A percentile compares a stretch with the other conserved stretches of the same genome.
Evolutionary conservation across 2,888 invertebrate species (phyloP).

Genomic region (Odiellus spinosus): DNA sequence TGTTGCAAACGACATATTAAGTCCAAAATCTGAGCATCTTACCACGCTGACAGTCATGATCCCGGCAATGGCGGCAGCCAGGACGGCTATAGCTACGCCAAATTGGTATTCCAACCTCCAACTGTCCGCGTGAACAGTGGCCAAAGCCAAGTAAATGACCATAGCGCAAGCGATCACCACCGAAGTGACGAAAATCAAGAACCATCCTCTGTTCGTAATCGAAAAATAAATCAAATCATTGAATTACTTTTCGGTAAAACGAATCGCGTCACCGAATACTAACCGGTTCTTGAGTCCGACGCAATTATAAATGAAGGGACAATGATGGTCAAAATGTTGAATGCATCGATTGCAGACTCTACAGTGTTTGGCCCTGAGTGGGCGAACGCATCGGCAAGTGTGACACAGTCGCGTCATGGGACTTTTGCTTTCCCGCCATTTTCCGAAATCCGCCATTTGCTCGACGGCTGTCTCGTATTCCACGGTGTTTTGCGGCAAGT

Average conservation of each 20-base stretch:
- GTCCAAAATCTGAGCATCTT: conserved; percentile 28
- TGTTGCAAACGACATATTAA: no score
- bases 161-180: conserved; percentile 74
- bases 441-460: conserved; percentile 81
- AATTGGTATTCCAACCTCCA: conserved; percentile 59
- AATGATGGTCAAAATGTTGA: conserved; percentile 82
- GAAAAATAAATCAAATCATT: not conserved
- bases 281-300: conserved; percentile 70
- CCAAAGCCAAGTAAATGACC: conserved; percentile 72
- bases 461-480: conserved; percentile 77
- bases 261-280: conserved; percentile 8
- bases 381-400: conserved; percentile 72
- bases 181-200: conserved; percentile 72
- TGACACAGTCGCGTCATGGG: conserved; percentile 51
- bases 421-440: conserved; percentile 67
- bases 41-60: conserved; percentile 75
- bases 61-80: conserved; percentile 72
- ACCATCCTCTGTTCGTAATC: conserved; percentile 42
- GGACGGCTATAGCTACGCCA: conserved; percentile 61
- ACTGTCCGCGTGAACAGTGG: conserved; percentile 66
- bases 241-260: not conserved
- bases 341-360: conserved; percentile 78
- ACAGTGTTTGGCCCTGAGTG: conserved; percentile 78
- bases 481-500: conserved; percentile 72
- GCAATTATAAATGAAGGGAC: conserved; percentile 89